Evolutionary conservation across 2,113 vertebrate genomes (phyloP), one percentile per base, ranked within the genome.

Genomic region (Phylloscopus trochiloides): DNA sequence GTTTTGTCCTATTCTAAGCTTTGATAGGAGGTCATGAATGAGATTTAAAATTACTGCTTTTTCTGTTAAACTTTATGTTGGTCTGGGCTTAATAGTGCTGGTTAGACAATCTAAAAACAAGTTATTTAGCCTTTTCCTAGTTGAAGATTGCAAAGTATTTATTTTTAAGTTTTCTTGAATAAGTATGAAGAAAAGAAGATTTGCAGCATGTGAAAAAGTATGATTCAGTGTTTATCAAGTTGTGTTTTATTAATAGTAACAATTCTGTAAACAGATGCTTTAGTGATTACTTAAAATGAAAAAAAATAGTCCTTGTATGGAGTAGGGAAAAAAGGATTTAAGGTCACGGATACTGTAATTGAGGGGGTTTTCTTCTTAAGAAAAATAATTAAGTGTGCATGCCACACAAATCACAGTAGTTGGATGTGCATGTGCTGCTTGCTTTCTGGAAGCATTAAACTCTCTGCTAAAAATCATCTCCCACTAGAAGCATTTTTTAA

Each of bases 261-360:
- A 87, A 79, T 82, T 89, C 74, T 96, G 87, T 96, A 96, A 97
- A 96, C 91, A 96, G 76, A 87, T 95, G 87, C 47, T 95, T 97
- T 76, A 90, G 81, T 51, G 47, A 75, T 96, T 94, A 50, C 90
- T 95, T 91, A 70, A 91, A 95, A 90, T 58, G 71, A 85, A 90
- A 70, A 45, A 86, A 71, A 94, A 86, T 89, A 89, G 22, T 92
- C 66, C 71, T 88, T 91, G 38, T 70, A 86, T 59, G 67, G 77
- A 82, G 50, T 54, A 78, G 58, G 18, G 40, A 42, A 22, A 62
- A 71, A 78, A 92, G 66, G 62, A 85, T 85, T 91, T 85, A 70
- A 90, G 93, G 81, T 96, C 93, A 90, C 0, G 1, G 65, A 48
- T 79, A 88, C 50, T 91, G 66, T 82, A 93, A 85, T 20, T 58